Evolutionary conservation across 2,888 invertebrate genomes (phyloP).

Genomic region (Ellobium chinense): DNA sequence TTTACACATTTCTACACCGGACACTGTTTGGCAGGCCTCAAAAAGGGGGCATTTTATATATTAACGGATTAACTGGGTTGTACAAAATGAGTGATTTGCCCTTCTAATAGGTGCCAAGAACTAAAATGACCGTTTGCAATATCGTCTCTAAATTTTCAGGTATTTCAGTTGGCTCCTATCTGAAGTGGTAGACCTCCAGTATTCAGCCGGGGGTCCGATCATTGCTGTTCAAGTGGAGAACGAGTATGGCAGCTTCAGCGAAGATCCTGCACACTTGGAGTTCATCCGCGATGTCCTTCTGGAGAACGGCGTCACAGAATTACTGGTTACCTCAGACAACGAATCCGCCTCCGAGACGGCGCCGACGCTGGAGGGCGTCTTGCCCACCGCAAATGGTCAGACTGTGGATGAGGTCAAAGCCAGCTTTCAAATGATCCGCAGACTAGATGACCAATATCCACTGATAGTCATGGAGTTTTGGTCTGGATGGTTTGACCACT

Average conservation of each 20-base stretch:
- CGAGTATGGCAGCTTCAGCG: constrained; percentile 80
- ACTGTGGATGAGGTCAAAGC: constrained; percentile 72
- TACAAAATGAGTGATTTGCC: too few species aligned
- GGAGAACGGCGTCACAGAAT: constrained; percentile 75
- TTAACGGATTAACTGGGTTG: too few species aligned
- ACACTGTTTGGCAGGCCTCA: too few species aligned
- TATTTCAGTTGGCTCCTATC: constrained; percentile 79
- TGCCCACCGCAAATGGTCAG: constrained; percentile 20
- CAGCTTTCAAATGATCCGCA: constrained; percentile 79
- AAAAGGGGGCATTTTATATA: too few species aligned
- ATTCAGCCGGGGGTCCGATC: constrained; percentile 80
- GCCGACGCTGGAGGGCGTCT: not conserved
- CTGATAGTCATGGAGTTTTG: constrained; percentile 83
- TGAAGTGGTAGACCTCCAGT: constrained; percentile 78
- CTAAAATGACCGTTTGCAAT: too few species aligned
- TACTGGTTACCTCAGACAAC: constrained; percentile 81
- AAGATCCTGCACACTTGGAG: constrained; percentile 18
- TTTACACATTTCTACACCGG: too few species aligned
- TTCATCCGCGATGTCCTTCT: constrained; percentile 55
- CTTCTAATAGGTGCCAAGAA: too few species aligned
- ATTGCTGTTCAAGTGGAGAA: constrained; percentile 81
- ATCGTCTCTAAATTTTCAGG: not conserved
- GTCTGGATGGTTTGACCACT: constrained; percentile 84
- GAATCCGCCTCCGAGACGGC: not conserved
- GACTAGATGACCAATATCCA: constrained; percentile 81